Conservation (phyloP, 2,888 invertebrate genomes). For the Crepidodera aurea region DNA sequence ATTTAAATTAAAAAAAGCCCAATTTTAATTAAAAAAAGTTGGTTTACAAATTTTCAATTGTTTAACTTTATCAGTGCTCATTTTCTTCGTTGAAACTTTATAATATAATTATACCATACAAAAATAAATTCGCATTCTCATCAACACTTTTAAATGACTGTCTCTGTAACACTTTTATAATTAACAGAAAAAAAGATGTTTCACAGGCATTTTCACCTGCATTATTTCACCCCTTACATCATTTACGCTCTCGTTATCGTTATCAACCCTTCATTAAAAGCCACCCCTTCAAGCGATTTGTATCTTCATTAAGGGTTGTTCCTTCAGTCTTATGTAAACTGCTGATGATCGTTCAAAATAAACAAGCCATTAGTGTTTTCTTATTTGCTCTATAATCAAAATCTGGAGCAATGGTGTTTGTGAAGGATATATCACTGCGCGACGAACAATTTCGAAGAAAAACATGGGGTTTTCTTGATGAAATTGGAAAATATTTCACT, state of each 20-base stretch:
- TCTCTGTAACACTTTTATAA: background rate
- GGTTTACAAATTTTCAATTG: no score
- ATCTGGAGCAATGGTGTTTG: background rate
- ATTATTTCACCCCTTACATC: conserved; percentile 14
- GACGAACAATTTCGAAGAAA: no score
- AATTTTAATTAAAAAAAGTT: no score
- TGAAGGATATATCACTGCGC: no score
- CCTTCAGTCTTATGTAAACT: conserved; percentile 11
- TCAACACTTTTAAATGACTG: background rate
- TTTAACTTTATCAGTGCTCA: no score
- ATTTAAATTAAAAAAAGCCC: no score
- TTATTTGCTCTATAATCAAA: conserved; percentile 8
- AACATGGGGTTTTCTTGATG: no score
- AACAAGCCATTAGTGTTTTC: conserved; percentile 15
- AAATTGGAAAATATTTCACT: no score
- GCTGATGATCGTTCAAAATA: conserved; percentile 13
- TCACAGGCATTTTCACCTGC: conserved; percentile 9
- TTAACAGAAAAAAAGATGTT: background rate
- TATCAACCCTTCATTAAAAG: conserved; percentile 15
- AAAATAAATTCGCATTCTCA: background rate
- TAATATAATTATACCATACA: no score
- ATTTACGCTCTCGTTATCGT: conserved; percentile 8
- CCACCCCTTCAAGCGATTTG: conserved; percentile 7
- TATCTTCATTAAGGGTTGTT: conserved; percentile 14
- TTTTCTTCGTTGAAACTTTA: no score